Evolutionary conservation across 2,888 invertebrate genomes (phyloP).

Genomic region (Cephus spinipes): DNA sequence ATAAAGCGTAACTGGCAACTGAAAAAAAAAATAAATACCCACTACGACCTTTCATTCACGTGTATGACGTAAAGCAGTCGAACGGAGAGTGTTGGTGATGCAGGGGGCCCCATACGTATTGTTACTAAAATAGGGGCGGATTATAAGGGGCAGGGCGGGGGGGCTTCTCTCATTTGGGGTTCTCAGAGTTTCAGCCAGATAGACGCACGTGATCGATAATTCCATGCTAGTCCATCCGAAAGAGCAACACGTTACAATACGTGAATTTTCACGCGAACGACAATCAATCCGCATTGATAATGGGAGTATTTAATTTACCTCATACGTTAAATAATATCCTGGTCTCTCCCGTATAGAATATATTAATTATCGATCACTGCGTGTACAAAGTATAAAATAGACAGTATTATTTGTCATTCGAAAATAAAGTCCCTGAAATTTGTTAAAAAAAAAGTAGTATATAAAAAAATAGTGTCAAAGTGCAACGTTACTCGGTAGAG

Average conservation of each 20-base stretch:
- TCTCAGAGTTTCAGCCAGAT: conserved; percentile 49
- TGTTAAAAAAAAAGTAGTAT: not conserved
- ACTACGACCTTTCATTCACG: not conserved
- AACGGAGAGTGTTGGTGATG: conserved; percentile 38
- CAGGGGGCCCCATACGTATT: conserved; percentile 48
- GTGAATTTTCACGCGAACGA: not conserved
- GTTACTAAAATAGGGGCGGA: conserved; percentile 53
- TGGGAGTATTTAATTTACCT: not conserved
- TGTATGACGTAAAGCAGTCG: conserved; percentile 51
- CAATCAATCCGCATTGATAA: not conserved
- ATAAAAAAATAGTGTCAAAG: not conserved
- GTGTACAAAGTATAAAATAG: not conserved
- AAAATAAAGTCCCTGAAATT: not conserved
- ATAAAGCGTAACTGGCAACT: not conserved
- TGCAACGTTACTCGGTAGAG: not conserved
- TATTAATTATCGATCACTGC: not conserved
- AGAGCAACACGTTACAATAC: conserved; percentile 36
- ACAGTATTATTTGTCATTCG: not conserved
- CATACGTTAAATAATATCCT: not conserved
- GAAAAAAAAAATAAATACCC: conserved; percentile 5
- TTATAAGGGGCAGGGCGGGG: conserved; percentile 39
- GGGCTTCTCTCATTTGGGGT: conserved; percentile 39
- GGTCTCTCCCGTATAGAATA: not conserved
- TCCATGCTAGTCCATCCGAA: conserved; percentile 39
- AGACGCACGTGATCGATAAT: conserved; percentile 56